Evolutionary conservation across 2,113 vertebrate genomes (phyloP).

Genomic region (Okapia johnstoni): DNA sequence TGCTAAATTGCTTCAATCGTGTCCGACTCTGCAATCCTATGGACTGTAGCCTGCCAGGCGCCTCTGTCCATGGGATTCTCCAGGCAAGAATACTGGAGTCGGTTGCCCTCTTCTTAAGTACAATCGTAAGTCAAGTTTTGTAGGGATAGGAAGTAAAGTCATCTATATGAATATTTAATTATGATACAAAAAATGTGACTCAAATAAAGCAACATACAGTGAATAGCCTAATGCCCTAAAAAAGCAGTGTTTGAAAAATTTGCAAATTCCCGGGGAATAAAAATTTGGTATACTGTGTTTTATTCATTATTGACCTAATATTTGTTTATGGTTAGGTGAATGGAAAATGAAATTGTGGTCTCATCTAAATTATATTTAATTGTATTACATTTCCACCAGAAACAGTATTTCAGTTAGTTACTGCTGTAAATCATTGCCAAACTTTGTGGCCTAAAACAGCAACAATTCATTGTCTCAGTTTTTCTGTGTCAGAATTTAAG

Average conservation of each 20-base stretch:
- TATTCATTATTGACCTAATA: neutral
- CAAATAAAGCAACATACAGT: neutral
- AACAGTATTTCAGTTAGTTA: neutral
- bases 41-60: neutral
- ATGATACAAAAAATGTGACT: neutral
- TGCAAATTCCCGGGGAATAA: neutral
- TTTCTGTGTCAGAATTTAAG: neutral
- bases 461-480: neutral
- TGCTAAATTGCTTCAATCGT: neutral
- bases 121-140: neutral
- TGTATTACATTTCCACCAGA: neutral
- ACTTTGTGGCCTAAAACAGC: neutral
- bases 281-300: neutral
- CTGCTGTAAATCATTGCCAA: neutral
- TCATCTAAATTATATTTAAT: constrained; percentile 1
- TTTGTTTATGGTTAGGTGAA: constrained; percentile 31
- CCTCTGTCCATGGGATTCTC: neutral
- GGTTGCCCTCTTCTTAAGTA: neutral
- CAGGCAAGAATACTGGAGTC: neutral
- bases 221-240: neutral
- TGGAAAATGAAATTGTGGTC: neutral
- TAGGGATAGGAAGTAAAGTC: neutral
- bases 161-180: neutral
- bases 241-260: neutral
- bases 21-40: neutral